Percentiles rank a stretch among this genome's conserved stretches.
These are phyloP conservation scores for Brachirus orientalis DNA, from an alignment of 2,113 vertebrate genomes.

Conservation along the genomic window DNA sequence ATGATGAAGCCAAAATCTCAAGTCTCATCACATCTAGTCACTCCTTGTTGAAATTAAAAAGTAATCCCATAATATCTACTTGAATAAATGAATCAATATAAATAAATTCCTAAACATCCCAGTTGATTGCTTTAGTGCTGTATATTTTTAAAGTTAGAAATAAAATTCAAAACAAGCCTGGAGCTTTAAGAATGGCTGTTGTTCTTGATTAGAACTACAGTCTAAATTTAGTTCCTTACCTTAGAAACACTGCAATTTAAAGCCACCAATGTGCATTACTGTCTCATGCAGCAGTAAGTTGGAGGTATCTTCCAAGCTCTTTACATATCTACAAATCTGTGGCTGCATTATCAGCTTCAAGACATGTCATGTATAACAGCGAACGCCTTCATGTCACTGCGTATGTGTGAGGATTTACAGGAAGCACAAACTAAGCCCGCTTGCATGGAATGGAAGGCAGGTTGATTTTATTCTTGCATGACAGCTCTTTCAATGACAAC, in stretches of 20 bases:
- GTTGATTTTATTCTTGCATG: conserved; percentile 68
- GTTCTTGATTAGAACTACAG: too few relatives aligned
- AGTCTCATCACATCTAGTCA: neutral
- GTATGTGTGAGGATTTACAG: conserved; percentile 26
- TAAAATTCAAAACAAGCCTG: too few relatives aligned
- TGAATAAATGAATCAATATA: too few relatives aligned
- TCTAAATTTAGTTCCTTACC: too few relatives aligned
- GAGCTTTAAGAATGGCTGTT: too few relatives aligned
- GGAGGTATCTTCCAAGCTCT: conserved; percentile 11
- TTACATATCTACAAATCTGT: conserved; percentile 33
- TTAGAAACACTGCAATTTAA: neutral
- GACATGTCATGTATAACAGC: conserved; percentile 12
- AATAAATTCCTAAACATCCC: too few relatives aligned
- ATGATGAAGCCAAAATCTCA: neutral
- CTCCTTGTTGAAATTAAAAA: neutral
- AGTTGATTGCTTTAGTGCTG: too few relatives aligned
- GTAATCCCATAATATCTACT: too few relatives aligned
- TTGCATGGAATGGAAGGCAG: conserved; percentile 63
- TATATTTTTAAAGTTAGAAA: too few relatives aligned
- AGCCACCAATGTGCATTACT: neutral
- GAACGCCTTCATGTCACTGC: conserved; percentile 35
- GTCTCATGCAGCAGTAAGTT: conserved; percentile 14
- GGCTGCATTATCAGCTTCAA: conserved; percentile 21
- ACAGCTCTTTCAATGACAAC: conserved; percentile 35
- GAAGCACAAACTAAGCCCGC: conserved; percentile 41